A percentile compares a stretch with the other conserved stretches of the same genome.
These are phyloP conservation scores for Dolichomitus sp. DNA, from an alignment of 2,888 invertebrate species.

Conservation along the genomic window DNA sequence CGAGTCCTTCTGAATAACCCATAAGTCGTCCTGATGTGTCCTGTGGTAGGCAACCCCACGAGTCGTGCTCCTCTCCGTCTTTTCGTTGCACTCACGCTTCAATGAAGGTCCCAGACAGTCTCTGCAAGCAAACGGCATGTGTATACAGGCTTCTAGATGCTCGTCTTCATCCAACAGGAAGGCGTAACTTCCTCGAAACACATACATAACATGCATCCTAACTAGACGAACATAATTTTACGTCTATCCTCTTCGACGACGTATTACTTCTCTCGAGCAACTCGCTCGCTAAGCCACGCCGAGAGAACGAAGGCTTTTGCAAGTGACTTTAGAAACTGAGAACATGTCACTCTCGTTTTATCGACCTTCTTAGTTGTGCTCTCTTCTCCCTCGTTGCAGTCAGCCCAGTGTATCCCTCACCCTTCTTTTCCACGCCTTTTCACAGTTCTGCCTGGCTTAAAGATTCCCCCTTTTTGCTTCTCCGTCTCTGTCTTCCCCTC, in stretches of 20 bases:
- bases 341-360: slow-evolving; percentile 14
- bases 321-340: neutral
- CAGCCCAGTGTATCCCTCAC: neutral
- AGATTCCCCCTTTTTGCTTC: neutral
- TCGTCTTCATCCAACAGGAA: slow-evolving; percentile 70
- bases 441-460: slow-evolving; percentile 15
- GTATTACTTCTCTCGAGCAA: neutral
- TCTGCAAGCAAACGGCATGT: neutral
- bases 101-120: neutral
- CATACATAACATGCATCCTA: slow-evolving; percentile 48
- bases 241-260: slow-evolving; percentile 39
- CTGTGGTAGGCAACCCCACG: slow-evolving; percentile 27
- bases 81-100: slow-evolving; percentile 36
- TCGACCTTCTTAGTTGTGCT: slow-evolving; percentile 6
- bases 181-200: slow-evolving; percentile 76
- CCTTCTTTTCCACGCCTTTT: slow-evolving; percentile 16
- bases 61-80: slow-evolving; percentile 22
- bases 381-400: neutral
- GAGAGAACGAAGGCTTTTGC: neutral
- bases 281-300: neutral
- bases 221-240: slow-evolving; percentile 49
- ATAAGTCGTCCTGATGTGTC: slow-evolving; percentile 75
- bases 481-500: neutral
- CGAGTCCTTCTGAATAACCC: slow-evolving; percentile 81
- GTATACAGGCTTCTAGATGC: neutral